Conservation (phyloP, 2,113 vertebrate species). For the Xyliphius kryptos region DNA sequence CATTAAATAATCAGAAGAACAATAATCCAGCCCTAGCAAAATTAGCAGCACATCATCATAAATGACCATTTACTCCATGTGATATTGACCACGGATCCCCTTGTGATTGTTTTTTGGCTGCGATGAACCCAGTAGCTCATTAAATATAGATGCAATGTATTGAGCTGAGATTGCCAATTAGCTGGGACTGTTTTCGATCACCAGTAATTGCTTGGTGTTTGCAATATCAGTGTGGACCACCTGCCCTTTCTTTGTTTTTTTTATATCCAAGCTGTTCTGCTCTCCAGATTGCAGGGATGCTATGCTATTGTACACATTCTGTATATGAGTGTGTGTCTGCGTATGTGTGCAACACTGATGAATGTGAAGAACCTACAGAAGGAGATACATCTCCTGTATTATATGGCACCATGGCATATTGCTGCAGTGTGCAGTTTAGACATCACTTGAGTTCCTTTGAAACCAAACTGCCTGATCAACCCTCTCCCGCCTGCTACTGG, state of each 20-base stretch:
- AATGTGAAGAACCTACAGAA: conserved; percentile 21
- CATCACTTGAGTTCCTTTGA: conserved; percentile 31
- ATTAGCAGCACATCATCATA: conserved; percentile 30
- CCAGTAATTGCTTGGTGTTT: conserved; percentile 40
- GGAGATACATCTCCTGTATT: conserved; percentile 7
- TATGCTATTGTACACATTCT: conserved; percentile 28
- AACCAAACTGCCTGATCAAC: conserved; percentile 31
- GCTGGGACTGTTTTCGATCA: conserved; percentile 34
- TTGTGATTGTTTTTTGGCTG: conserved; percentile 41
- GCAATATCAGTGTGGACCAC: conserved; percentile 22
- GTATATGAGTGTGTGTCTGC: conserved; percentile 13
- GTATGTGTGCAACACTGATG: conserved; percentile 14
- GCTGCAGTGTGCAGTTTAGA: conserved; percentile 14
- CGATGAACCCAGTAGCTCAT: conserved; percentile 40
- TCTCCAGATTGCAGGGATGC: conserved; percentile 55
- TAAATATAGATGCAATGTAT: conserved; percentile 49
- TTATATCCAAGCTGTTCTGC: conserved; percentile 28
- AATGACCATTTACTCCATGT: conserved; percentile 41
- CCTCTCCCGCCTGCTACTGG: neutral
- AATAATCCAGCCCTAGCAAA: neutral
- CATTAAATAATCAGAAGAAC: too few species aligned
- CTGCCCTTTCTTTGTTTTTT: conserved; percentile 18
- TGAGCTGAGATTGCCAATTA: conserved; percentile 46
- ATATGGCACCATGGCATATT: conserved; percentile 2
- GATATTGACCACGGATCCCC: conserved; percentile 38